Base-by-base conservation (phyloP, 2,888 invertebrate genomes). In the Chalcosyrphus nemorum region DNA sequence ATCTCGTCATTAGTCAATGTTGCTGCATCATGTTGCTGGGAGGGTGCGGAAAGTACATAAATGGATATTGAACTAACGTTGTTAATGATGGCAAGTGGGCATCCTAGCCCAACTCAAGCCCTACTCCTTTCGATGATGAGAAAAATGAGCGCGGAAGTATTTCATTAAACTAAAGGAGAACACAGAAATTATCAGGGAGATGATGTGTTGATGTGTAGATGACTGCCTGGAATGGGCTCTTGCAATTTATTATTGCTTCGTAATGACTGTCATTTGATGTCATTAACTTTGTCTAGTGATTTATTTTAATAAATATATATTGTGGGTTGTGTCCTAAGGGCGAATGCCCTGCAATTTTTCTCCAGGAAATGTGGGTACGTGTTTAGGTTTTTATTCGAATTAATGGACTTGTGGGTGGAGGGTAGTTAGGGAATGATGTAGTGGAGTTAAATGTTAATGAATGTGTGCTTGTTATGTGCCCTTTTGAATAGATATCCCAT, bases 1-100 rank as follows among this genome's bases (percentile, higher is more conserved):
- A 81, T 81, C 81, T 81, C 75, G 38, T 32, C 82, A 72, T 82
- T 82, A 72, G 59, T 82, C 77, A 82, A 82, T 78, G 82, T 82
- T 82, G 65, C 77, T 56, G 81, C 81, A 77, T 66, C 81, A 82
- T 82, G 77, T 77, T 72, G 77, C 70, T 56, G 21, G 21, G 13
- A 41, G 43, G 41, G 19, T 47, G 38, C 24, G 43, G 57, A 27
- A 32, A 50, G 72, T 52, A 5, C 7, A 6, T n/a, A 59, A 68
- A 61, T 29, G 38, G 70, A 61, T 77, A 70, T 43, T 54, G n/a
- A 13, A 38, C 43, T 54, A 38, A 77, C 72, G 72, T 77, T 77
- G 77, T 66, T 72, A 82, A 77, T 82, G 66, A 72, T 65, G 45
- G 54, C 38, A 19, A 2, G 27, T 43, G 29, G n/a, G 41, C 65